phyloP scores from a whole-genome alignment of 2,797 vertebrate species.

The Scomberomorus guttatus region DNA sequence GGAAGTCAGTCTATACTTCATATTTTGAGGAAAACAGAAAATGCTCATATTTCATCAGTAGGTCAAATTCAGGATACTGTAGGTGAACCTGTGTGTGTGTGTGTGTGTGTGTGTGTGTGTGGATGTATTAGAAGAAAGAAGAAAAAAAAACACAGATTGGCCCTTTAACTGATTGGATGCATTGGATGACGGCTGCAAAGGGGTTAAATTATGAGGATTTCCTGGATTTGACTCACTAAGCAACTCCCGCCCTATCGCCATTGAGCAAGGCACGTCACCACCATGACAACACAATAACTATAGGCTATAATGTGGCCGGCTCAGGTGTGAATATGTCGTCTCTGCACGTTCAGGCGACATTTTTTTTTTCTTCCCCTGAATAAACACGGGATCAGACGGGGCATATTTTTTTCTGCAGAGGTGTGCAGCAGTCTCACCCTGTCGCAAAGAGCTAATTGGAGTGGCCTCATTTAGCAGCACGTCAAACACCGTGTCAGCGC shows the following conservation, averaged over 20 bases:
- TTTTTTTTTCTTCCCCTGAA: not conserved
- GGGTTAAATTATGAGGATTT: not conserved
- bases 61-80: accelerated
- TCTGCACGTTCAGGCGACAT: not conserved
- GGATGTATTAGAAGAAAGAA: too few species aligned
- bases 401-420: constrained; percentile 13
- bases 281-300: not conserved
- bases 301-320: not conserved
- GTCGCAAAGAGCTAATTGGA: constrained; percentile 83
- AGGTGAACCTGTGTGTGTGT: not conserved
- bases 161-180: not conserved
- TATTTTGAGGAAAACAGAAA: not conserved
- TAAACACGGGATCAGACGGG: not conserved
- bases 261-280: constrained; percentile 20
- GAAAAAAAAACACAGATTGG: not conserved
- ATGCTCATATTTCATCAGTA: not conserved
- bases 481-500: constrained; percentile 83
- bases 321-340: not conserved
- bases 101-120: not conserved
- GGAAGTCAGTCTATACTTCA: not conserved
- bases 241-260: not conserved
- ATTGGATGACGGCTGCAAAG: not conserved
- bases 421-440: constrained; percentile 71
- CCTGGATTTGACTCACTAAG: not conserved
- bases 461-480: constrained; percentile 85